These are phyloP conservation scores for Grammomys dolichurus DNA, from an alignment of 2,113 vertebrate genomes.

Conservation along the genomic window DNA sequence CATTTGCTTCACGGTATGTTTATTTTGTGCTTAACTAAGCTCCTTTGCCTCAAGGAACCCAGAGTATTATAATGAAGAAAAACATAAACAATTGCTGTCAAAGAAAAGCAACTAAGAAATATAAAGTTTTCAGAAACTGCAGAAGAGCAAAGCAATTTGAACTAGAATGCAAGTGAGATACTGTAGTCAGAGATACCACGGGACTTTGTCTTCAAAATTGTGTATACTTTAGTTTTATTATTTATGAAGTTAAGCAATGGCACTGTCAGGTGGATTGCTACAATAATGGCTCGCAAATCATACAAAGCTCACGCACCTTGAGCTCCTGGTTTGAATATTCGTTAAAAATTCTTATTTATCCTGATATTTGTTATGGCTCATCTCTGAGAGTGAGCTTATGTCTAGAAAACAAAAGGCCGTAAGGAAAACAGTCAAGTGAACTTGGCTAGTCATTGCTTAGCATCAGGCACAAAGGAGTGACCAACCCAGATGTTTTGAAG, in stretches of 20 bases:
- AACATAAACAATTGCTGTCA: neutral
- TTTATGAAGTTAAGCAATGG: neutral
- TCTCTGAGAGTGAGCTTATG: neutral
- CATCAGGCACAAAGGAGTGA: neutral
- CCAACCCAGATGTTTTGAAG: neutral
- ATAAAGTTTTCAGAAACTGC: neutral
- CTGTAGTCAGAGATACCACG: neutral
- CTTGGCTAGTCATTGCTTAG: neutral
- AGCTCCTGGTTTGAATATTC: neutral
- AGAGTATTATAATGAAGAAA: conserved; percentile 14
- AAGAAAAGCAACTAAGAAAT: neutral
- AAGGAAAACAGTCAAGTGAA: neutral
- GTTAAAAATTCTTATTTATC: neutral
- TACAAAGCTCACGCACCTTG: neutral
- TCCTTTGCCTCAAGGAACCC: neutral
- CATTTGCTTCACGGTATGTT: neutral
- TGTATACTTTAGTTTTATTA: neutral
- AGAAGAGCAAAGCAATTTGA: neutral
- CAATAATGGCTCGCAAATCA: neutral
- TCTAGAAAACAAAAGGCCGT: neutral
- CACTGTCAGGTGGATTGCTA: neutral
- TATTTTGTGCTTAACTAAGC: neutral
- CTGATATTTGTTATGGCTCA: neutral
- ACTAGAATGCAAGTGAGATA: neutral
- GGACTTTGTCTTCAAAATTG: neutral